phyloP scores from a whole-genome alignment of 2,113 vertebrate genomes.

The Corythaixoides concolor region DNA sequence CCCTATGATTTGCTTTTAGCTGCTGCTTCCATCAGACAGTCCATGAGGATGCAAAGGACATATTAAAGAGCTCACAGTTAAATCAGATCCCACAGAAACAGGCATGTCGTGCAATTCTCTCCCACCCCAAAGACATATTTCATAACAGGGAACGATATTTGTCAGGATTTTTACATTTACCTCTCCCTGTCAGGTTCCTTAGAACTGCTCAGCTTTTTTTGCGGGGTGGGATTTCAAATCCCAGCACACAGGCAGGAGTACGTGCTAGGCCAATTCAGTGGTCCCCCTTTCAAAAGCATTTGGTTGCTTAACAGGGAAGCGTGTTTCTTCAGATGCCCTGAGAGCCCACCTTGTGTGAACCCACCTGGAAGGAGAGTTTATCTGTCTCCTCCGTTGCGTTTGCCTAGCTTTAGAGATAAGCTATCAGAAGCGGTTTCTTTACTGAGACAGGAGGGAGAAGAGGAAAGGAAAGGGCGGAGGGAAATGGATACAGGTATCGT shows the following conservation, averaged over 20 bases:
- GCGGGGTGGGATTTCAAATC: neutral
- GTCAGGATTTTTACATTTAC: neutral
- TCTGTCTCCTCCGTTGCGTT: neutral
- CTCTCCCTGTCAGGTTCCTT: neutral
- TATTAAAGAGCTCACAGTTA: neutral
- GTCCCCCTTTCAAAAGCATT: neutral
- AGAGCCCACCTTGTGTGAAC: neutral
- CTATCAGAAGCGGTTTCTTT: neutral
- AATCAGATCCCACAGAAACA: neutral
- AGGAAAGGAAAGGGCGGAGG: neutral
- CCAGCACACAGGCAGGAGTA: neutral
- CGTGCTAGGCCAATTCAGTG: rapidly evolving
- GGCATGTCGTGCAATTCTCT: neutral
- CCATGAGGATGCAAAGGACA: neutral
- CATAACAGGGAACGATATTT: neutral
- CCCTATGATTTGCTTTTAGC: slow-evolving; percentile 15
- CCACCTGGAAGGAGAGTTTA: neutral
- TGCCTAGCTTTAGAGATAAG: neutral
- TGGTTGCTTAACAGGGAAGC: neutral
- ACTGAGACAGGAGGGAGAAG: neutral
- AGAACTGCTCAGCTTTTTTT: neutral
- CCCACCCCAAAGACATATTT: neutral
- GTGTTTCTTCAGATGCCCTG: neutral
- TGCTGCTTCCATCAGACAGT: neutral
- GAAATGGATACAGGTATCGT: neutral